Evolutionary conservation across 2,888 invertebrate species (phyloP).

Genomic region (Diaphora mendica): DNA sequence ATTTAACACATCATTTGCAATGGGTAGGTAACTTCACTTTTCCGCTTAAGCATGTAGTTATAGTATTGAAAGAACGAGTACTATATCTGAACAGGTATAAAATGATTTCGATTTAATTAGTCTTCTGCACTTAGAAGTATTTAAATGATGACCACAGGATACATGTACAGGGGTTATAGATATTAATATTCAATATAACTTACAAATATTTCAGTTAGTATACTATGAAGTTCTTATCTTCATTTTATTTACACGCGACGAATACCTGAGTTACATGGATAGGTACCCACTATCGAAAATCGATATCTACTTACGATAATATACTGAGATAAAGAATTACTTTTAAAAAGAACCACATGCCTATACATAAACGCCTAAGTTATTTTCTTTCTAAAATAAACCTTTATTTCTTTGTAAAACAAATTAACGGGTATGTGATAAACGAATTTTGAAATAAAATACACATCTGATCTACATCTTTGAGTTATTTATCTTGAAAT

Average conservation of each 20-base stretch:
- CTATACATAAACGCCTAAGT: too few species aligned
- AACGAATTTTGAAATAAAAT: not conserved
- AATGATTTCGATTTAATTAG: not conserved
- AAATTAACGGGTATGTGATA: not conserved
- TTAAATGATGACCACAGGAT: not conserved
- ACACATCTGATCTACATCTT: not conserved
- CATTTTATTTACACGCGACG: too few species aligned
- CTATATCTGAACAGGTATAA: not conserved
- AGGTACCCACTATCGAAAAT: not conserved
- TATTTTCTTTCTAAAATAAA: not conserved
- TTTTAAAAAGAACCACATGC: not conserved
- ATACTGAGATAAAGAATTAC: not conserved
- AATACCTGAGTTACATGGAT: not conserved
- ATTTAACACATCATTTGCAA: too few species aligned
- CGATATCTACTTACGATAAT: conserved; percentile 3
- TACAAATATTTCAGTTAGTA: not conserved
- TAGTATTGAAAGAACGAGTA: not conserved
- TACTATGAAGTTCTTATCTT: not conserved
- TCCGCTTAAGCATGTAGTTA: too few species aligned
- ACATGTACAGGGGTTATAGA: not conserved
- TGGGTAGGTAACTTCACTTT: too few species aligned
- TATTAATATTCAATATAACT: not conserved
- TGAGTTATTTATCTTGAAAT: not conserved
- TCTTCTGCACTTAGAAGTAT: not conserved
- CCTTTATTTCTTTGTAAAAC: not conserved